These are phyloP conservation scores for Sesia bembeciformis DNA, from an alignment of 2,888 invertebrate genomes.

Conservation along the genomic window DNA sequence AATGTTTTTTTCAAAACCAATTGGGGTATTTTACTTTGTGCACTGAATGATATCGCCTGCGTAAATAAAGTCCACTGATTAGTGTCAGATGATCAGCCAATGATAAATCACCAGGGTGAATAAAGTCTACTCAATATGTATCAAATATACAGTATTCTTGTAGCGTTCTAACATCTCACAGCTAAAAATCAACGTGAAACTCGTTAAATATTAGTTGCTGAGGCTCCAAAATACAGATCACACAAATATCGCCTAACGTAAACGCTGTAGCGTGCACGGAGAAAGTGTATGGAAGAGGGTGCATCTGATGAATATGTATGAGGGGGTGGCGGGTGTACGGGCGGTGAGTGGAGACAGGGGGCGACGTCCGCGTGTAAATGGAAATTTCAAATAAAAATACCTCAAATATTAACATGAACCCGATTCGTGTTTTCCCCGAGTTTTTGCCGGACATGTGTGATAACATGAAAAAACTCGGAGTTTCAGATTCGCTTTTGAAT, in stretches of 20 bases:
- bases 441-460: slow-evolving; percentile 52
- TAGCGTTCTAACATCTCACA: too few relatives aligned
- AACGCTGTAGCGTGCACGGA: slow-evolving; percentile 30
- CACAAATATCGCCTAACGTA: background rate
- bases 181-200: background rate
- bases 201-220: background rate
- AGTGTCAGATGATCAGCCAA: too few relatives aligned
- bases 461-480: slow-evolving; percentile 42
- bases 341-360: slow-evolving; percentile 11
- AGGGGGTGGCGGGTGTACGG: slow-evolving; percentile 34
- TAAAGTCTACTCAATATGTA: too few relatives aligned
- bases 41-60: too few relatives aligned
- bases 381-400: slow-evolving; percentile 75
- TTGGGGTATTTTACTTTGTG: too few relatives aligned
- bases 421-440: slow-evolving; percentile 62
- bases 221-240: background rate
- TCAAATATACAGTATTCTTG: too few relatives aligned
- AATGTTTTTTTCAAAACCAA: too few relatives aligned
- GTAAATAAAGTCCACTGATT: too few relatives aligned
- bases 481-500: slow-evolving; percentile 28
- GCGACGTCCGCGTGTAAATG: slow-evolving; percentile 56
- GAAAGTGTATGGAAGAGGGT: slow-evolving; percentile 68
- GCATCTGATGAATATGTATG: slow-evolving; percentile 80
- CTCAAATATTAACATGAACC: slow-evolving; percentile 72
- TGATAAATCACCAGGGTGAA: too few relatives aligned